These are phyloP conservation scores for Stramonita haemastoma DNA, from an alignment of 2,888 invertebrate genomes.

Conservation along the genomic window DNA sequence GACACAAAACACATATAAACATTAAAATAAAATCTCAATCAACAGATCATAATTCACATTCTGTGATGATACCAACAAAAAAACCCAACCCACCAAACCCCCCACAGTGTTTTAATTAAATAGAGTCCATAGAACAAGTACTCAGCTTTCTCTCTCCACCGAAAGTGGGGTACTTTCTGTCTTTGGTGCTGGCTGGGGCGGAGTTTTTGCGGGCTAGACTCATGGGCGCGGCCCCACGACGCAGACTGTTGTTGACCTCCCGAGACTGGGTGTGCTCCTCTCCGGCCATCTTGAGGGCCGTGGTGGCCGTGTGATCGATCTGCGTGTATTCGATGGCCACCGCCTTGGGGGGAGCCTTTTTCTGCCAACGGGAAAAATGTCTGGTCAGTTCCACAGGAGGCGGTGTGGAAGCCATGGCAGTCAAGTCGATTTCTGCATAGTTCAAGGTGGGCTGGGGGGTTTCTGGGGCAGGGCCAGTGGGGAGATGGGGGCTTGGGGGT, in stretches of 20 bases:
- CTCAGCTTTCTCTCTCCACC: constrained; percentile 49
- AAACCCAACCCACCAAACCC: not conserved
- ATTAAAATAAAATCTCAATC: not conserved
- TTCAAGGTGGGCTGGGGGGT: constrained; percentile 66
- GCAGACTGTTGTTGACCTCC: constrained; percentile 71
- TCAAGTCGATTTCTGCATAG: constrained; percentile 76
- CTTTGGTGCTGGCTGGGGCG: constrained; percentile 40
- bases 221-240: constrained; percentile 43
- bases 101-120: not conserved
- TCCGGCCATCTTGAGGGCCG: constrained; percentile 72
- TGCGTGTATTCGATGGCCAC: constrained; percentile 73
- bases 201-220: constrained; percentile 48
- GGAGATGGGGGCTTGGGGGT: constrained; percentile 36
- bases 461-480: constrained; percentile 34
- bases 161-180: constrained; percentile 39
- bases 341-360: constrained; percentile 49
- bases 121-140: constrained; percentile 49
- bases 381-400: constrained; percentile 44
- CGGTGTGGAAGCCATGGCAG: constrained; percentile 46
- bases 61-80: not conserved
- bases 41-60: not conserved
- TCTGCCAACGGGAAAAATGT: constrained; percentile 16
- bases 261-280: constrained; percentile 74
- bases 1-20: not conserved
- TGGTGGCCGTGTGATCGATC: constrained; percentile 76